Conservation (phyloP, 1,140 invertebrate genomes). For the Drosophila ficusphila region DNA sequence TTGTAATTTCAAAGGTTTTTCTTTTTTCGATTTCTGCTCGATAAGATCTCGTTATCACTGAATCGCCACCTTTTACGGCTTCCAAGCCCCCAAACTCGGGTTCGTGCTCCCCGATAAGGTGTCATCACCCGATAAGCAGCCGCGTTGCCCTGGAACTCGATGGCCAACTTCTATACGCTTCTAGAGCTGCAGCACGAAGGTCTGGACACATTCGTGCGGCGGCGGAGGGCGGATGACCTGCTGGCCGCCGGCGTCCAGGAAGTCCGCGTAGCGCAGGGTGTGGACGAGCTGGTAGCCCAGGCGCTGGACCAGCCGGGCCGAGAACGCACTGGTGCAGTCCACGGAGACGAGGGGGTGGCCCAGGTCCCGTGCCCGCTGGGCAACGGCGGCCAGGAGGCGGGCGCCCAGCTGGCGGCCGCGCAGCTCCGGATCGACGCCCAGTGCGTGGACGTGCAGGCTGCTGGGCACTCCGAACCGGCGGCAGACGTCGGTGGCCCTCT, state of each 20-base stretch:
- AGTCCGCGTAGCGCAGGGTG: constrained; percentile 39
- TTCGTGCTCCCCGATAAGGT: no score
- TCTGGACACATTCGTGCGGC: constrained; percentile 62
- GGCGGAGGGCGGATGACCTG: constrained; percentile 52
- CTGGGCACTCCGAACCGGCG: constrained; percentile 25
- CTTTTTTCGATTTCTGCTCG: no score
- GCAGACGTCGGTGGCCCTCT: constrained; percentile 47
- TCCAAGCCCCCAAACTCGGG: no score
- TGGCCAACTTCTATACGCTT: no score
- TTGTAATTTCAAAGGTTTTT: no score
- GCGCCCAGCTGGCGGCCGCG: constrained; percentile 50
- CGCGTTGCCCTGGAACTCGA: no score
- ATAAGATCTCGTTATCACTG: no score
- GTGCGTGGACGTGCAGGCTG: constrained; percentile 52
- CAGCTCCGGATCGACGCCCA: constrained; percentile 45
- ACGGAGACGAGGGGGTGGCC: constrained; percentile 47
- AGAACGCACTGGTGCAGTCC: constrained; percentile 71
- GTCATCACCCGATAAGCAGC: no score
- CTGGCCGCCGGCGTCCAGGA: constrained; percentile 43
- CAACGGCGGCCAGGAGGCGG: constrained; percentile 36
- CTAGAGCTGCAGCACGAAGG: constrained; percentile 44
- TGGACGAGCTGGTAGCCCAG: constrained; percentile 51
- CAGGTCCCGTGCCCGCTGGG: constrained; percentile 13
- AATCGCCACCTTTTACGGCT: no score
- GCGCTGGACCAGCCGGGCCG: constrained; percentile 42